These are phyloP conservation scores for Corynorhinus townsendii DNA, from an alignment of 2,113 vertebrate species.

Conservation along the genomic window DNA sequence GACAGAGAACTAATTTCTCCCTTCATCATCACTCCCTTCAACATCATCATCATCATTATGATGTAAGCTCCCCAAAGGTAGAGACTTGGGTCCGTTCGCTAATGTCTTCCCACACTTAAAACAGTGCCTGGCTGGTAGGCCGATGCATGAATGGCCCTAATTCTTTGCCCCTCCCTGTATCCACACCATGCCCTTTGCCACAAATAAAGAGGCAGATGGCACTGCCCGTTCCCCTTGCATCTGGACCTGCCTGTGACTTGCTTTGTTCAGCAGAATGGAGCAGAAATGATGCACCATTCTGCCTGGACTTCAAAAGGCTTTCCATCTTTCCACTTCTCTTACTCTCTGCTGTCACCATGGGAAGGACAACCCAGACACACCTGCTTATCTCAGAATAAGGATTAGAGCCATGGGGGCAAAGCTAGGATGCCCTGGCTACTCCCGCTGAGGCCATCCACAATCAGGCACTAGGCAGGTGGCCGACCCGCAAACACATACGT, in stretches of 20 bases:
- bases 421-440: not conserved
- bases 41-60: too few relatives aligned
- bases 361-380: not conserved
- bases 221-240: too few relatives aligned
- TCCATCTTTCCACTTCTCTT: not conserved
- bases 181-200: not conserved
- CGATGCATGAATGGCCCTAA: accelerated
- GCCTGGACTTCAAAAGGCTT: not conserved
- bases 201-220: not conserved
- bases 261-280: not conserved
- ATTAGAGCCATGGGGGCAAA: not conserved
- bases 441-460: not conserved
- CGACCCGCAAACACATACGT: not conserved
- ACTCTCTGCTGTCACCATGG: not conserved
- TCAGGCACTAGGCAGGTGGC: not conserved
- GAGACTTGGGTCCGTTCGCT: not conserved
- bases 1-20: not conserved
- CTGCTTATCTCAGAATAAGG: not conserved
- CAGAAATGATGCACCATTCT: not conserved
- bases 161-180: not conserved
- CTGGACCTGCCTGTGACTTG: not conserved
- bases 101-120: not conserved
- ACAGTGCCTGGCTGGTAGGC: not conserved
- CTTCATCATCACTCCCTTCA: not conserved
- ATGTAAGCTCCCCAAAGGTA: not conserved